Evolutionary conservation across 2,888 invertebrate species (phyloP), one percentile per base, ranked within the genome.

Genomic region (Adelphocoris suturalis): DNA sequence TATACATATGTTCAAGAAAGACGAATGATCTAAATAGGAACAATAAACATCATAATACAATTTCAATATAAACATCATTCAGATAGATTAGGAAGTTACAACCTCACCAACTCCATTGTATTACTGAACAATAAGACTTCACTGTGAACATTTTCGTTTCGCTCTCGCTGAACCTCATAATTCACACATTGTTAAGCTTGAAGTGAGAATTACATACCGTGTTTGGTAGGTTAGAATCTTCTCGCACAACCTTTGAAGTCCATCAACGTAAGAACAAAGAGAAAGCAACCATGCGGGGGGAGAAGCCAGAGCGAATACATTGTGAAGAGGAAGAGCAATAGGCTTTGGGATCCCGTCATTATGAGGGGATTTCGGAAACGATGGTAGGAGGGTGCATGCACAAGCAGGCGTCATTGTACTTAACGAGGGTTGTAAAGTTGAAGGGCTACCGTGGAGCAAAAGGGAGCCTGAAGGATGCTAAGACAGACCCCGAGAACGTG

Each of bases 401-500:
- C 78, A 78, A 46, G 78, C 47, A 78, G 78, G 78, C 78, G 78
- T 78, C 78, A 78, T 78, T 78, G 78, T 78, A 47, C 78, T 78
- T 78, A 78, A 78, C 46, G 78, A 78, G 78, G 78, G 78, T 19
- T 16, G 78, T 78, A 78, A 78, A 78, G 78, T 78, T 78, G 78
- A 78, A 78, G 46, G 78, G 47, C 16, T 37, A 78, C 46, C n/a
- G 78, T 78, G 13, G 78, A 78, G 46, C 46, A 16, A 46, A 78
- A 19, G 16, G 78, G 37, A 46, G 28, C 5, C 23, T 23, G 27
- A 5, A n/a, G 1, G n/a, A 68, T 23, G 68, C 19, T 68, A 68
- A 68, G 68, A 23, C 68, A 68, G 68, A 68, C 23, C n/a, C 37
- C 37, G 68, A 68, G 23, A 23, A 23, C 68, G 7, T 7, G 68